These are phyloP conservation scores for Tinamus guttatus DNA, from an alignment of 2,113 vertebrate genomes.

Conservation along the genomic window DNA sequence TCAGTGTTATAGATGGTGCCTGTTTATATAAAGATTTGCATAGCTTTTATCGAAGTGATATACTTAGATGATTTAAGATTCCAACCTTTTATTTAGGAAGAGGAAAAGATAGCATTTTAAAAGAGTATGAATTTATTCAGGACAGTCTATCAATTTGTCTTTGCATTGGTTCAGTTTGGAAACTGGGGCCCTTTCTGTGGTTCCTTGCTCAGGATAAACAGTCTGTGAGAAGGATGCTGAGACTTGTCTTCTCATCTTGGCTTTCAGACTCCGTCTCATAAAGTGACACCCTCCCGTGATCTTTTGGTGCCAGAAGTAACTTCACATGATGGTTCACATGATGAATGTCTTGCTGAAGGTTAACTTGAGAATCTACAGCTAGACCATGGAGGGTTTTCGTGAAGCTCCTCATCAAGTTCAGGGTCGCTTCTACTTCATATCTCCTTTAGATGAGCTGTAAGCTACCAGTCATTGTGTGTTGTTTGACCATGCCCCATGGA, in stretches of 20 bases:
- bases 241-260: neutral
- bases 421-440: neutral
- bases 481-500: neutral
- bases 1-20: conserved; percentile 79
- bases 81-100: conserved; percentile 37
- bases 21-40: conserved; percentile 75
- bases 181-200: neutral
- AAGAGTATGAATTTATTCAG: conserved; percentile 62
- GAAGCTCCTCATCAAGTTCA: fast-evolving
- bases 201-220: neutral
- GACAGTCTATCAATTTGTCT: conserved; percentile 8
- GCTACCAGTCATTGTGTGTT: fast-evolving
- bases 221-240: neutral
- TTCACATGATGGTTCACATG: neutral
- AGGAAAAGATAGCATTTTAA: conserved; percentile 40
- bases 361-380: neutral
- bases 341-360: neutral
- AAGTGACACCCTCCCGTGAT: neutral
- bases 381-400: neutral
- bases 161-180: neutral
- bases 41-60: conserved; percentile 74
- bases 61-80: conserved; percentile 71
- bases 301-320: neutral
- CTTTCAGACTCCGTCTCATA: neutral
- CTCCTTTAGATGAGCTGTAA: neutral